Conservation (phyloP, 2,113 vertebrate species). For the Lophius piscatorius region DNA sequence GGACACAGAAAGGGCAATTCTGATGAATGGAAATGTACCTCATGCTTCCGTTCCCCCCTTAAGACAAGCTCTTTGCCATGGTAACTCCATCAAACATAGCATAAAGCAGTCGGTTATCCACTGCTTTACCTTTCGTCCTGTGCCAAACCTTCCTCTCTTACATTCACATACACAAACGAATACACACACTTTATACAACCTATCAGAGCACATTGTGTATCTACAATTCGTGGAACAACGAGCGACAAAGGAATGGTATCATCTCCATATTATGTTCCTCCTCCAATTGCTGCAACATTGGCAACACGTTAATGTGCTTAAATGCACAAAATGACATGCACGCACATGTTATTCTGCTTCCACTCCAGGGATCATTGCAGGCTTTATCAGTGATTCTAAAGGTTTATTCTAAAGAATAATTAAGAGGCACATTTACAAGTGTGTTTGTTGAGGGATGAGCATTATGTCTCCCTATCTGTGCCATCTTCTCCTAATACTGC, state of each 20-base stretch:
- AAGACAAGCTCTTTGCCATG: constrained; percentile 50
- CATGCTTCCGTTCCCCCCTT: constrained; percentile 61
- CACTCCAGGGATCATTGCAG: constrained; percentile 31
- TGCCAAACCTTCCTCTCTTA: constrained; percentile 48
- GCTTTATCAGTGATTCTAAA: constrained; percentile 44
- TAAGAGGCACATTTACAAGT: constrained; percentile 33
- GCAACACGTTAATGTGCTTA: no score
- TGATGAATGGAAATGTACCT: constrained; percentile 65
- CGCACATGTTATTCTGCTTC: constrained; percentile 19
- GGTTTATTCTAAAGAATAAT: constrained; percentile 37
- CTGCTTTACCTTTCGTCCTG: constrained; percentile 42
- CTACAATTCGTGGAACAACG: constrained; percentile 22
- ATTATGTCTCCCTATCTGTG: constrained; percentile 30
- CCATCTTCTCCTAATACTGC: constrained; percentile 4
- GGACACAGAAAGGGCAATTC: constrained; percentile 30
- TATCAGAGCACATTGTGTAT: constrained; percentile 47
- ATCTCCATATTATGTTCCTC: neutral
- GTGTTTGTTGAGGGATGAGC: constrained; percentile 56
- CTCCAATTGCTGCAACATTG: constrained; percentile 14
- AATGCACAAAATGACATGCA: no score
- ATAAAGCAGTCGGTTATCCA: constrained; percentile 49
- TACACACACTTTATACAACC: constrained; percentile 18
- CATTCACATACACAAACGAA: constrained; percentile 33
- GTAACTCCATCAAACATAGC: constrained; percentile 60
- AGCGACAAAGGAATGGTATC: constrained; percentile 21